These are phyloP conservation scores for Elephantulus edwardii DNA, from an alignment of 2,113 vertebrate species.

Conservation along the genomic window DNA sequence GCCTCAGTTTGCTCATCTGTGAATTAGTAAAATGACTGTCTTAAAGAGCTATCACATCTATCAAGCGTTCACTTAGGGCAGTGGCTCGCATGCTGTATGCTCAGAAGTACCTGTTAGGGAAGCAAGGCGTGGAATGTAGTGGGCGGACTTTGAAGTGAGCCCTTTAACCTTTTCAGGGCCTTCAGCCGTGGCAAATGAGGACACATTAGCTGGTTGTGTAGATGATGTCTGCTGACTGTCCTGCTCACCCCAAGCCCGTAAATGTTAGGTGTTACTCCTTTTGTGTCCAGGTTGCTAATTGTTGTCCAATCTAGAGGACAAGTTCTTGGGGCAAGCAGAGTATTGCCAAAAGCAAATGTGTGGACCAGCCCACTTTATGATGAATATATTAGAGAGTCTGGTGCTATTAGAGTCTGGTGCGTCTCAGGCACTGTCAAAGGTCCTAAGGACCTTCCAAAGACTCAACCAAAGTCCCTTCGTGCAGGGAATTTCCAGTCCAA, in stretches of 20 bases:
- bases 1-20: background rate
- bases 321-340: background rate
- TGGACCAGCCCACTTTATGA: background rate
- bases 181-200: background rate
- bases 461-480: constrained; percentile 4
- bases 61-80: background rate
- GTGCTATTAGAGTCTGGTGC: background rate
- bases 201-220: background rate
- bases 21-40: background rate
- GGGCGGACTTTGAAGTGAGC: background rate
- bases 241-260: background rate
- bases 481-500: background rate
- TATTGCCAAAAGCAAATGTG: background rate
- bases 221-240: background rate
- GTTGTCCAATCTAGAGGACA: background rate
- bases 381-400: background rate
- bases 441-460: background rate
- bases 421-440: background rate
- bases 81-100: background rate
- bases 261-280: background rate
- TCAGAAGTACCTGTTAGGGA: background rate
- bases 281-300: background rate
- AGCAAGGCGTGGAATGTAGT: background rate
- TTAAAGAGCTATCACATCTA: background rate
- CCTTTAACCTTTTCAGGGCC: background rate